Evolutionary conservation across 2,888 invertebrate genomes (phyloP), one percentile per base, ranked within the genome.

Genomic region (Drosophila paramelanica): DNA sequence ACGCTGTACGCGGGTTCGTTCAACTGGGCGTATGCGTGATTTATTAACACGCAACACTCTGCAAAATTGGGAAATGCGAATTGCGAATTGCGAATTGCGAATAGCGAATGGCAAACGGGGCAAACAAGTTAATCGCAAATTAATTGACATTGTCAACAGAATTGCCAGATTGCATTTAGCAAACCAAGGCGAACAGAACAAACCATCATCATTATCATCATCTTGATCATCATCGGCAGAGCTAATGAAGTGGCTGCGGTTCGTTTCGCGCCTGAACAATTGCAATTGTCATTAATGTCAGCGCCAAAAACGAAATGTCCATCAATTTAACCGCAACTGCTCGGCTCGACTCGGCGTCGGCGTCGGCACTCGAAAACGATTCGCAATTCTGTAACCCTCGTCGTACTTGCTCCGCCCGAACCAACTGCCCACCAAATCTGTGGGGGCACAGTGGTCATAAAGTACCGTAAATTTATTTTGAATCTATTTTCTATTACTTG

Each of bases 91-190:
- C 27, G 27, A 27, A 27, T 7, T 7, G 27, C 23, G 23, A 31
- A 31, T 8, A 3, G 33, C 33, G 11, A 33, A 33, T 31, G 27
- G 27, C 27, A 38, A 31, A 36, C 25, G 47, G 56, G 42, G 25
- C 45, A 39, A 60, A 59, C 68, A 74, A 78, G 71, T 80, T 88
- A 86, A 88, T 83, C 77, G 56, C 58, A 68, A 75, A 88, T 77
- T 83, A 88, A 86, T 86, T 85, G 88, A 77, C 70, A 79, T 62
- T 88, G 83, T 88, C 84, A 88, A 80, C 80, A 75, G 59, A 67
- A 75, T 67, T 80, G 83, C 71, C 77, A 68, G 71, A 67, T 66
- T 67, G 73, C 81, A 80, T 82, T 85, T 70, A 62, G 59, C 76
- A 64, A 50, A 36, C 17, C 64, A 51, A 41, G 43, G 65, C 70